Evolutionary conservation across 2,113 vertebrate species (phyloP).

Genomic region (Osmerus eperlanus): DNA sequence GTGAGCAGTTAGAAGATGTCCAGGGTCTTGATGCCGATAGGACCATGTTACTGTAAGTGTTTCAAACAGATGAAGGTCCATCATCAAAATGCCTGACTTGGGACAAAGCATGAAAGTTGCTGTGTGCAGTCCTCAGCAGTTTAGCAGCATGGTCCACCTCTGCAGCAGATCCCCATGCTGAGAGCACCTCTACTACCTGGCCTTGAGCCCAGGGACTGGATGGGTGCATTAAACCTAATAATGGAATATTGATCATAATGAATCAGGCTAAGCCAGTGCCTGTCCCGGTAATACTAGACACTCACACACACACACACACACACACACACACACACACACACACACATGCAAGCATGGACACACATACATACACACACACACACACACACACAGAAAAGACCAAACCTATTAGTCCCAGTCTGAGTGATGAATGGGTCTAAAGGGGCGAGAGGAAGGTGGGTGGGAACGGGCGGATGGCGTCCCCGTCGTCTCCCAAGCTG

Average conservation of each 20-base stretch:
- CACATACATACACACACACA: too few species aligned
- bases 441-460: background rate
- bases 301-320: constrained; percentile 24
- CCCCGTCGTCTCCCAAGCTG: background rate
- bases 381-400: constrained; percentile 20
- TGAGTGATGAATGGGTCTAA: constrained; percentile 50
- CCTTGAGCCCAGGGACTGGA: constrained; percentile 23
- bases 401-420: constrained; percentile 48
- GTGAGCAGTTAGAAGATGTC: too few species aligned
- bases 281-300: constrained; percentile 23
- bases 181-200: constrained; percentile 15
- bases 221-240: constrained; percentile 49
- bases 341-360: too few species aligned
- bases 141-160: background rate
- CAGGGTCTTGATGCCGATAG: too few species aligned
- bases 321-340: constrained; percentile 12
- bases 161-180: background rate
- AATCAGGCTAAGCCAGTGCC: constrained; percentile 38
- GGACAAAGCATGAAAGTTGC: too few species aligned
- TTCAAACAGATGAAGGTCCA: too few species aligned
- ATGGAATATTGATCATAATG: constrained; percentile 57
- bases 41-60: too few species aligned
- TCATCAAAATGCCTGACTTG: too few species aligned
- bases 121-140: background rate
- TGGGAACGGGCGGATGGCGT: too few species aligned